Base-by-base conservation (phyloP, 92 coral and sea anemone species). In the Epizoanthus scotinus region DNA sequence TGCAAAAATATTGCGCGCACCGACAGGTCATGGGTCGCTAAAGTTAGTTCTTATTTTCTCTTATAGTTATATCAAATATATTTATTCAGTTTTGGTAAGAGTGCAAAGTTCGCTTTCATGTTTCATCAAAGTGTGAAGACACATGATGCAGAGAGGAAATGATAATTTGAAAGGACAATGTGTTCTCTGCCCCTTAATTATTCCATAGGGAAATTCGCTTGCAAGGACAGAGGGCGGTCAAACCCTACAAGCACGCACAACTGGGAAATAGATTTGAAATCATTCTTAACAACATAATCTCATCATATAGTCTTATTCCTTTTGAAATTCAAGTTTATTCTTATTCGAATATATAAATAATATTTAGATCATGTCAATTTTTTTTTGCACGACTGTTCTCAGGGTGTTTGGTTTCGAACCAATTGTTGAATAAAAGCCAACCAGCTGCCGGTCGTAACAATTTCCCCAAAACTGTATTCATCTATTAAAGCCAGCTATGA, bases 61-160 rank as follows among this genome's bases (percentile, higher is more conserved):
- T 29, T 64, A 19, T 25, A 19, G 15, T 29, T 64, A 38, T 38
- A 29, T 13, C 27, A 34, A 22, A 27, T 27, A 9, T 27, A 13
- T 61, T 15, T 6, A 26, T 63, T 21, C 5, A 47, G 14, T 64
- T 29, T 47, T 24, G 42, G 5, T 38, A 64, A 64, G 1, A 31
- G 70, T 64, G 70, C 70, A 64, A 64, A 64, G 70, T 64, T 47
- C 70, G 70, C 47, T 34, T 29, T 29, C 17, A 9, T 29, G 20
- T 28, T 63, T 29, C 25, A 27, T 6, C 20, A 62, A 63, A 64
- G 70, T 14, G 70, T 31, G 70, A 64, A 64, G n/a, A 40, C 47
- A 64, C 70, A 64, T 64, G 70, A 64, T 29, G 22, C 29, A 29
- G 17, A 64, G 36, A 34, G 70, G 70, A 64, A 64, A 64, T 31